These are phyloP conservation scores for Chrysocyon brachyurus DNA, from an alignment of 2,797 vertebrate species.

Conservation along the genomic window DNA sequence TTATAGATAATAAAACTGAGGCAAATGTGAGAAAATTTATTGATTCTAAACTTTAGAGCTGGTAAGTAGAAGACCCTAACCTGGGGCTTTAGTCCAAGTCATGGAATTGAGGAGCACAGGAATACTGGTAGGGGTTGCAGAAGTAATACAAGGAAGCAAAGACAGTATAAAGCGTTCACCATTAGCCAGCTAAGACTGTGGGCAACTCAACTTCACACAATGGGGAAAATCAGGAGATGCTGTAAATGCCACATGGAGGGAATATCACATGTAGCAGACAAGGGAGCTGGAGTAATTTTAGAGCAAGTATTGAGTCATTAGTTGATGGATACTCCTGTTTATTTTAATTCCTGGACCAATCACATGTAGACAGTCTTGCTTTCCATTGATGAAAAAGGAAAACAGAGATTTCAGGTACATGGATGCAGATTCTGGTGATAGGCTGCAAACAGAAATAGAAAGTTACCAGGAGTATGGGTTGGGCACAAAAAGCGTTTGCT, in stretches of 20 bases:
- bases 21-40: neutral
- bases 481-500: neutral
- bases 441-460: neutral
- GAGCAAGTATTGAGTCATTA: neutral
- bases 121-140: neutral
- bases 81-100: neutral
- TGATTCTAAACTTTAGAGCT: neutral
- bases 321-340: neutral
- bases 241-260: neutral
- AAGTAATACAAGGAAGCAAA: neutral
- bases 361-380: neutral
- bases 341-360: neutral
- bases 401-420: neutral
- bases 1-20: neutral
- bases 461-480: neutral
- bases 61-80: neutral
- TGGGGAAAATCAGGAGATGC: neutral
- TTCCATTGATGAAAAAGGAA: neutral
- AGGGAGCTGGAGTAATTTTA: neutral
- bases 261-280: neutral
- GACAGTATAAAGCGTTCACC: neutral
- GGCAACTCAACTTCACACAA: neutral
- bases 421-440: neutral
- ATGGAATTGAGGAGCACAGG: neutral
- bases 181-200: neutral